Base-by-base conservation (phyloP, 2,888 invertebrate species). In the Microctonus hyperodae region DNA sequence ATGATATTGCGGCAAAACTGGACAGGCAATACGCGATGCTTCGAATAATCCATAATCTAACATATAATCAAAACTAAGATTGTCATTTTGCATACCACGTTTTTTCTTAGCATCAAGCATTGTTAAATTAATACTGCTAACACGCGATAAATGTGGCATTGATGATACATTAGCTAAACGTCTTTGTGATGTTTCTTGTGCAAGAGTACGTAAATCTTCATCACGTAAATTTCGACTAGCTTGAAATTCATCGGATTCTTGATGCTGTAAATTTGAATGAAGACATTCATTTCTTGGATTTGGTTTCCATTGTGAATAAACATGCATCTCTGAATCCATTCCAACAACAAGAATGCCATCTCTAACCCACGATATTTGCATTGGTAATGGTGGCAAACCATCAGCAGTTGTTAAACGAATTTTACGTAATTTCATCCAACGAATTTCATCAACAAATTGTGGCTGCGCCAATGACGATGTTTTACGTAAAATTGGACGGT, bases 261-360 rank as follows among this genome's bases (percentile, higher is more conserved):
- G 84, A 62, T 83, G 83, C 53, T 81, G 80, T 0, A 83, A 70
- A 57, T 77, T 80, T 10, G 81, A 82, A 20, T 81, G 83, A 22
- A 79, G 78, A 44, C 81, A 83, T 9, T 83, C 83, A 51, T 78
- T 82, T 25, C 79, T 81, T 3, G 84, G 83, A 76, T 91, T 90
- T 0, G 94, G 92, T 78, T 94, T 94, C 98, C 98, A 99, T 80
- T 99, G 99, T 0, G 97, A 97, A 82, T 98, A 99, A 0, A 99
- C 97, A 79, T 98, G 97, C 97, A 99, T 98, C 84, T 99, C 99
- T 2, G 97, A 98, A 82, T 98, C 97, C 98, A 99, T 98, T 1
- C 98, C 99, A 1, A 99, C 97, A 0, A 99, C 96, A 1, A 99
- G 86, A 72, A 99, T 96, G 0, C 98, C 98, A 80, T 98, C 98